phyloP scores from a whole-genome alignment of 2,888 invertebrate species.

The Scaptodrosophila latifasciaeformis region DNA sequence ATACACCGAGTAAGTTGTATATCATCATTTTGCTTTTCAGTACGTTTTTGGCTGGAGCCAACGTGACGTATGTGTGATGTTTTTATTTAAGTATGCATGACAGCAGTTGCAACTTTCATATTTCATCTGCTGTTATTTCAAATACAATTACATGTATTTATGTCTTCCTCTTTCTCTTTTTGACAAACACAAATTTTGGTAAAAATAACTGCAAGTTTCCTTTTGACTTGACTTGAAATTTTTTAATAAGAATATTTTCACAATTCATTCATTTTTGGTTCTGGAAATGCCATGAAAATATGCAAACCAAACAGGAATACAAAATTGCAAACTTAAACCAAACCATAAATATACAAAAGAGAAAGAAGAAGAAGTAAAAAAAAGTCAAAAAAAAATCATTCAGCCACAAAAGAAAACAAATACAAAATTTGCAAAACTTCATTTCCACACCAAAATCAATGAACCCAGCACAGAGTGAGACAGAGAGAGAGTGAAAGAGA shows the following conservation, averaged over 20 bases:
- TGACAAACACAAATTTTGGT: no score
- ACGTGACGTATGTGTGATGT: constrained; percentile 8
- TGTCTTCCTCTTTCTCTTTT: no score
- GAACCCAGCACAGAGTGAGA: constrained; percentile 43
- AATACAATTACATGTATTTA: no score
- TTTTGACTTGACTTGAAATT: no score
- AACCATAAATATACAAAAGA: not conserved
- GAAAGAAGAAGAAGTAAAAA: constrained; percentile 2
- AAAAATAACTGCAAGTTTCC: no score
- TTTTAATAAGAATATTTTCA: no score
- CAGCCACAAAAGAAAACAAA: constrained; percentile 28
- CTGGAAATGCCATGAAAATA: no score
- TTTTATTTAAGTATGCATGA: not conserved
- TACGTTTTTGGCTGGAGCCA: not conserved
- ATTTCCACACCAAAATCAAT: constrained; percentile 68
- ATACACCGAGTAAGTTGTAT: no score
- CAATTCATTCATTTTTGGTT: no score
- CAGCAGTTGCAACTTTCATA: not conserved
- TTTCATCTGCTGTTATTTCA: no score
- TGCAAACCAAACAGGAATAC: no score
- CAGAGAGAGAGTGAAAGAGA: not conserved
- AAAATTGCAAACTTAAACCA: not conserved
- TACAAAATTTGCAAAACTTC: constrained; percentile 58
- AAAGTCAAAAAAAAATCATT: not conserved
- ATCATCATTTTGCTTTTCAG: not conserved